Evolutionary conservation across 2,797 vertebrate species (phyloP).

Genomic region (Spizella passerina): DNA sequence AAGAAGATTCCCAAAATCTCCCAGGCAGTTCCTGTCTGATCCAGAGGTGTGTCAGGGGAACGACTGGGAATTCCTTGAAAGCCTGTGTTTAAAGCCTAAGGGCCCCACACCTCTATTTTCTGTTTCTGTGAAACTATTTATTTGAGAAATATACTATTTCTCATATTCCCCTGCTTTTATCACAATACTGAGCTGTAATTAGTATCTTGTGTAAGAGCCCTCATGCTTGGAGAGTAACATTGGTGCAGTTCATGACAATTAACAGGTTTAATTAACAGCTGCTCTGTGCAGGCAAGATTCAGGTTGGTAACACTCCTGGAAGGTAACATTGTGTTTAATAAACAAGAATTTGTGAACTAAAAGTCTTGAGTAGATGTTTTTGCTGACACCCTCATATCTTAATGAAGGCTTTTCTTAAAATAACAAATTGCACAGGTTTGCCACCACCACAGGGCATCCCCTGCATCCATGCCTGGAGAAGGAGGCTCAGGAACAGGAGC

Average conservation of each 20-base stretch:
- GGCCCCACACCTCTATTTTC: not conserved
- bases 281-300: not conserved
- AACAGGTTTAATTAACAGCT: not conserved
- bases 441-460: not conserved
- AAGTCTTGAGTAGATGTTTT: not conserved
- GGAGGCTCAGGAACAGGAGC: not conserved
- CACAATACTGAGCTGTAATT: not conserved
- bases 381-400: not conserved
- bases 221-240: not conserved
- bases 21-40: rapidly evolving
- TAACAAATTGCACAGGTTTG: not conserved
- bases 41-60: not conserved
- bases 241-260: not conserved
- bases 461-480: not conserved
- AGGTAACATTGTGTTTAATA: not conserved
- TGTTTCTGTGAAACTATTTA: not conserved
- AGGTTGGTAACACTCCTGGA: not conserved
- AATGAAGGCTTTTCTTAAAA: not conserved
- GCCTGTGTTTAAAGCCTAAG: not conserved
- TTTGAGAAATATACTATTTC: not conserved
- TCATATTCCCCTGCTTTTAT: not conserved
- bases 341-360: not conserved
- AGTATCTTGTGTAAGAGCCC: not conserved
- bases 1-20: not conserved
- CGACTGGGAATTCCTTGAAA: not conserved